Percentiles rank a stretch among this genome's conserved stretches.
These are phyloP conservation scores for Syngnathoides biaculeatus DNA, from an alignment of 2,113 vertebrate genomes.

Conservation along the genomic window DNA sequence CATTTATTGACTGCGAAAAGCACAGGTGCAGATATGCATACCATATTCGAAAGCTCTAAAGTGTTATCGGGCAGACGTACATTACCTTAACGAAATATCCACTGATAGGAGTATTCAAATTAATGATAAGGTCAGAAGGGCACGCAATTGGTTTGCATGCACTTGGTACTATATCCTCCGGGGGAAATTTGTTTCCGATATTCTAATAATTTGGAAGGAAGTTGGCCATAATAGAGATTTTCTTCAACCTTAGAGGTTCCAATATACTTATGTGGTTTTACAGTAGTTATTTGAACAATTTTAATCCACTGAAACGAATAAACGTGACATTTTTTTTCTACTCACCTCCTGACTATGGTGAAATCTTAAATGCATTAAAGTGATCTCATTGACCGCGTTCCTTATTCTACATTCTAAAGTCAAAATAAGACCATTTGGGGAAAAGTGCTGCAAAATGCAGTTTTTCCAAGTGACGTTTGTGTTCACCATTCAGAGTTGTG, in stretches of 20 bases:
- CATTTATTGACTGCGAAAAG: too few species aligned
- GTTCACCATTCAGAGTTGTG: slow-evolving; percentile 1
- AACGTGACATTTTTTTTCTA: not conserved
- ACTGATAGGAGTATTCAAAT: not conserved
- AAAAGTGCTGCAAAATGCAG: not conserved
- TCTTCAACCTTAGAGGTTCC: not conserved
- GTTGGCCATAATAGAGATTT: not conserved
- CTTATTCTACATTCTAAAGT: slow-evolving; percentile 3
- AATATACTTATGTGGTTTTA: not conserved
- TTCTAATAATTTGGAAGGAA: not conserved
- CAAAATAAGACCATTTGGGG: not conserved
- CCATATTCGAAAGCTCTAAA: too few species aligned
- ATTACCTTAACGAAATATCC: too few species aligned
- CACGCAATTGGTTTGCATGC: not conserved
- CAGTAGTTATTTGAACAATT: slow-evolving; percentile 1
- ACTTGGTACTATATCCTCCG: too few species aligned
- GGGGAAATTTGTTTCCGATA: not conserved
- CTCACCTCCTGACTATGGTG: not conserved
- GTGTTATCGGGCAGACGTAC: too few species aligned
- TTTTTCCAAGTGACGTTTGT: not conserved
- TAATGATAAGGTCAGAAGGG: too few species aligned
- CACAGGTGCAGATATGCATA: too few species aligned
- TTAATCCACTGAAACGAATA: not conserved
- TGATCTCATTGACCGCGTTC: not conserved
- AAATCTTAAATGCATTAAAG: not conserved